Evolutionary conservation across 2,113 vertebrate genomes (phyloP), one percentile per base, ranked within the genome.

Genomic region (Scomber colias): DNA sequence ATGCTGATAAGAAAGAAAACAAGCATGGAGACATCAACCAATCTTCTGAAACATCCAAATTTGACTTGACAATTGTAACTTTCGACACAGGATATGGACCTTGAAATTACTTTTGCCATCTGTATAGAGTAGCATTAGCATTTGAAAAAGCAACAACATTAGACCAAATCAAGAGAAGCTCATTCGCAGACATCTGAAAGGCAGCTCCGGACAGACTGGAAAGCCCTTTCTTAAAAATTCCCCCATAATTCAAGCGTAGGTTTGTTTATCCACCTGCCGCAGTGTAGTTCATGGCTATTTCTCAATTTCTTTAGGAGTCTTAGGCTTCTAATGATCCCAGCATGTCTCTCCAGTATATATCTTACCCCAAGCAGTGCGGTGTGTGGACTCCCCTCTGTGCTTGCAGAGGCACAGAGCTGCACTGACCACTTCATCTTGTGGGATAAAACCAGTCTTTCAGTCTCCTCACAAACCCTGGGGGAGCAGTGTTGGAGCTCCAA

Each of bases 351-450:
- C 78, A 75, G 84, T 87, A 78, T 83, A 71, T 72, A 68, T 82
- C 86, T 84, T 71, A 81, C 88, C 83, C 78, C 72, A 83, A 84
- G 88, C 90, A 13, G 84, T n/a, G 82, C 49, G 17, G 70, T 75
- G 69, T 73, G 71, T 75, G 61, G 80, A 83, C 84, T 40, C 84
- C 88, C 71, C 49, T 44, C 81, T 69, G 76, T 77, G 87, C 73
- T 46, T 48, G 82, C 84, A 69, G 84, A 69, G 69, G 74, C 68
- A 56, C 80, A 83, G 84, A 82, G 77, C 82, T 66, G 19, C 75
- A 49, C 86, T 92, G 91, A 92, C 90, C 92, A 76, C 92, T 94
- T 92, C 87, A 92, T 93, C 90, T 90, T 87, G 71, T 79, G 64
- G 86, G 89, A 91, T 88, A 90, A 88, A 92, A 84, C 77, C 75